Conservation (phyloP, 2,113 vertebrate genomes). For the Trochalopteron elliotii region DNA sequence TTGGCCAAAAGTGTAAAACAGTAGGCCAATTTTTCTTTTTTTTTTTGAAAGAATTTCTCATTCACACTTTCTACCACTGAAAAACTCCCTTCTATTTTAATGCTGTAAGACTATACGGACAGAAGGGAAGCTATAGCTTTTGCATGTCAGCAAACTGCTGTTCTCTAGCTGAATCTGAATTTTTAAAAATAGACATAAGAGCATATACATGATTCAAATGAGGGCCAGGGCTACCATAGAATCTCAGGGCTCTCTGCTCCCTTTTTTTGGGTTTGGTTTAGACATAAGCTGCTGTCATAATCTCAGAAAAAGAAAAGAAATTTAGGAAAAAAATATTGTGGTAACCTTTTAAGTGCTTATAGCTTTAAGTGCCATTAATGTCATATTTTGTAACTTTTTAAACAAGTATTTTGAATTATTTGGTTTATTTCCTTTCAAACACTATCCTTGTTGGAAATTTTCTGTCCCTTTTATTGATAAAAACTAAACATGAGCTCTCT, state of each 20-base stretch:
- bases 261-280: constrained; percentile 63
- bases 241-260: constrained; percentile 77
- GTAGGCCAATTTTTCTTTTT: neutral
- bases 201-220: constrained; percentile 28
- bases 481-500: neutral
- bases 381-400: constrained; percentile 69
- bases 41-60: constrained; percentile 12
- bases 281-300: constrained; percentile 21
- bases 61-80: constrained; percentile 65
- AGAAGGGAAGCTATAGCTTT: constrained; percentile 67
- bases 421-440: constrained; percentile 29
- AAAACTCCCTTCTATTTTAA: constrained; percentile 24
- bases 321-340: constrained; percentile 5
- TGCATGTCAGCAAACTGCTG: constrained; percentile 74
- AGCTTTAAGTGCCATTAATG: constrained; percentile 83
- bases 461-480: neutral
- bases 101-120: constrained; percentile 47
- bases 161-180: constrained; percentile 60
- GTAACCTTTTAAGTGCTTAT: constrained; percentile 75
- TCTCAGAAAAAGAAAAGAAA: constrained; percentile 15
- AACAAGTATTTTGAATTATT: constrained; percentile 59
- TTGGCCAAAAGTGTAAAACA: constrained; percentile 37
- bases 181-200: constrained; percentile 57
- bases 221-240: constrained; percentile 58
- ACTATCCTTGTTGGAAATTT: constrained; percentile 3